Base-by-base conservation (phyloP, 1,140 invertebrate species). In the Drosophila nigrodunni region DNA sequence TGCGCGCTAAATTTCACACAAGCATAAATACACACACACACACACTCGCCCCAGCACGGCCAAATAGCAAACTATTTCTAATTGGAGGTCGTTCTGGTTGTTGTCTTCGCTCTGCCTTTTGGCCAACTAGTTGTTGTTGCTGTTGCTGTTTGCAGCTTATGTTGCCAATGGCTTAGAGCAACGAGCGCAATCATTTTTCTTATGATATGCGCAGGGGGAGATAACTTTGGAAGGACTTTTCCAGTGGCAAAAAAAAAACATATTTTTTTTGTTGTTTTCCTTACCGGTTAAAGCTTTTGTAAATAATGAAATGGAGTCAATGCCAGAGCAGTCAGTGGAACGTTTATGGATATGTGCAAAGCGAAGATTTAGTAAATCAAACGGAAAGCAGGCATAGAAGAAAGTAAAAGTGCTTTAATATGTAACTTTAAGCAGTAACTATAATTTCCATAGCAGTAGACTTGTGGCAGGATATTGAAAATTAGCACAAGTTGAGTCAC, bases 1-100 rank as follows among this genome's bases (percentile, higher is more conserved):
- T 18, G 64, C 71, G 82, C 74, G 82, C 78, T 81, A 81, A 81
- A 87, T 85, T 87, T 81, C 74, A 74, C 70, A 71, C 69, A 74
- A 61, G 18, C 52, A 74, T 47, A 57, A 46, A 49, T 11, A 61
- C 50, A 21, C 54, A 46, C 44, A 55, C 30, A 47, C n/a, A 67
- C 46, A 37, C 11, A 65, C 54, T 54, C 30, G 43, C 18, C 11
- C 46, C n/a, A 66, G 41, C 39, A 71, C 76, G 66, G 47, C 54
- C 64, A 78, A 85, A 78, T 71, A 82, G 79, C 82, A 68, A 87
- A 87, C 79, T 82, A 80, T 82, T 79, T 87, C 76, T 88, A 87
- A 87, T 87, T 87, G 82, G 72, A 82, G 82, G 82, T 86, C 82
- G 76, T 74, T 74, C 70, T 77, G 76, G 61, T 70, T 59, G 65